Evolutionary conservation across 2,113 vertebrate genomes (phyloP).

Genomic region (Boulengeromyrus knoepffleri): DNA sequence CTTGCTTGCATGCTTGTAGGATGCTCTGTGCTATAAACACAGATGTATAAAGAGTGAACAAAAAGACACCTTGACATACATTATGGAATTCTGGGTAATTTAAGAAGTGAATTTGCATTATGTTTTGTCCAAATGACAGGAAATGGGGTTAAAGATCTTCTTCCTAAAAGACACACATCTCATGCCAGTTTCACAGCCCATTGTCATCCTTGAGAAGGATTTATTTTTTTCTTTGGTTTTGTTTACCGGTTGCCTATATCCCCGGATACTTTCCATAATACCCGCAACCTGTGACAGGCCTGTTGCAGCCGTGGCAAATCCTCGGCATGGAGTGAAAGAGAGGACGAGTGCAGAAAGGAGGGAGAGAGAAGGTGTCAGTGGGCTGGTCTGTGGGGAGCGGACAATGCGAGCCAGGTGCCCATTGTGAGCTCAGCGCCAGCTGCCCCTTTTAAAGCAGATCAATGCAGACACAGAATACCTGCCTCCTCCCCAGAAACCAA

Average conservation of each 20-base stretch:
- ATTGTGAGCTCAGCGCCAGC: conserved; percentile 33
- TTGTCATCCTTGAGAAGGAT: background rate
- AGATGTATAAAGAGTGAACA: background rate
- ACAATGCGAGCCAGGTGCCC: conserved; percentile 35
- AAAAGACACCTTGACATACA: background rate
- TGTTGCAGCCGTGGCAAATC: background rate
- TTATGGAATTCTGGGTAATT: background rate
- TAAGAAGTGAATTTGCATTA: background rate
- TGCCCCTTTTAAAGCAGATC: conserved; percentile 38
- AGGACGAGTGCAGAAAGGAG: background rate
- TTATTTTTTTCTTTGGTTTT: background rate
- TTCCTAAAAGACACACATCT: background rate
- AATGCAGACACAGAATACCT: conserved; percentile 32
- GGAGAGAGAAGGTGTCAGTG: background rate
- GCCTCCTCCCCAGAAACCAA: conserved; percentile 31
- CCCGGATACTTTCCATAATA: background rate
- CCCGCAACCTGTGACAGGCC: background rate
- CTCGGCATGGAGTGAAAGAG: background rate
- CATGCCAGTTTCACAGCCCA: background rate
- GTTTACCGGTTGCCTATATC: background rate
- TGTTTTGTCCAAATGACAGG: background rate
- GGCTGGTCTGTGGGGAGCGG: too few relatives aligned
- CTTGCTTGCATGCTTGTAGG: background rate
- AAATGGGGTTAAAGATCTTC: background rate
- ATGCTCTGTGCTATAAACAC: background rate